phyloP scores from a whole-genome alignment of 1,140 invertebrate genomes.

The Anoplolepis gracilipes region DNA sequence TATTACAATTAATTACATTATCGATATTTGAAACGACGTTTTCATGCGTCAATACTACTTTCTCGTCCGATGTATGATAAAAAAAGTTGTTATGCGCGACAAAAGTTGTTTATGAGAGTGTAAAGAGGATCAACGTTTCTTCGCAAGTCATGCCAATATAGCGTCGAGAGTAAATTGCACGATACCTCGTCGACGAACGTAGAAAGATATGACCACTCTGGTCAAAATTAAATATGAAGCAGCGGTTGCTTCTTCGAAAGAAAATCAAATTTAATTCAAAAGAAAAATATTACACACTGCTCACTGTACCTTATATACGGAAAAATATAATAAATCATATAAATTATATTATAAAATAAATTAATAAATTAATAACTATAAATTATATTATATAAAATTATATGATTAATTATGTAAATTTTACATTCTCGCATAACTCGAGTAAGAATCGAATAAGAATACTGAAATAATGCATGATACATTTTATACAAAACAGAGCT shows the following conservation, averaged over 20 bases:
- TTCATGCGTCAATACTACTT: not conserved
- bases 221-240: slow-evolving; percentile 44
- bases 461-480: too few species aligned
- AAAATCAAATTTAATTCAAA: not conserved
- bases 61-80: not conserved
- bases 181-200: not conserved
- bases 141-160: slow-evolving; percentile 26
- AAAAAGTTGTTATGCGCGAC: not conserved
- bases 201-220: slow-evolving; percentile 1
- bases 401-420: too few species aligned
- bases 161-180: slow-evolving; percentile 13
- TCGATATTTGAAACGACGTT: not conserved
- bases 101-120: not conserved
- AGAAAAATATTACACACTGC: not conserved
- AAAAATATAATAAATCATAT: slow-evolving; percentile 9
- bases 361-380: too few species aligned
- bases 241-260: not conserved
- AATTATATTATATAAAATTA: too few species aligned
- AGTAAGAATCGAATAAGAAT: too few species aligned
- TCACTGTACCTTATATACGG: not conserved
- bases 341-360: too few species aligned
- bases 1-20: not conserved
- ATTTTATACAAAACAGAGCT: not conserved
- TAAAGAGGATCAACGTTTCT: slow-evolving; percentile 2
- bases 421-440: not conserved